Evolutionary conservation across 1,140 invertebrate genomes (phyloP), one percentile per base, ranked within the genome.

Genomic region (Drosophila repletoides): DNA sequence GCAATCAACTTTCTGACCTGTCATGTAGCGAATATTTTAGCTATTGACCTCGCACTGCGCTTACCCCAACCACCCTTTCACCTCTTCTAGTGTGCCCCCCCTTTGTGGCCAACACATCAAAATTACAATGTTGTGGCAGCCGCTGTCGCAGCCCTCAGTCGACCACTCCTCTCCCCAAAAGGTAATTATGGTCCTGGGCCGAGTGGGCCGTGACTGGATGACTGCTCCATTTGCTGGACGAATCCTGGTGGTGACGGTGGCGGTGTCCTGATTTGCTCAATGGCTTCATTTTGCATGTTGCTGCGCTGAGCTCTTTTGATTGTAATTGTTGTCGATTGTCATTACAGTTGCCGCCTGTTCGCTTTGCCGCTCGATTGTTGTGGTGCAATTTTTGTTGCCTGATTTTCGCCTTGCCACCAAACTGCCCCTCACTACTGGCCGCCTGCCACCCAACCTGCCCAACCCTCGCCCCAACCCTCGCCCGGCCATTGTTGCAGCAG

Each of bases 311-410:
- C 75, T 86, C 80, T 84, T 84, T 79, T 84, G 80, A 84, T 84
- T 86, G 80, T 84, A 84, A 84, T 84, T 84, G 79, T 84, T 84
- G 80, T 84, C 80, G 79, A 84, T 84, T 84, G 79, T 84, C 79
- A 84, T 84, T 84, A 86, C 80, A 61, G 66, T 74, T 84, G 66
- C 65, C 69, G 72, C 45, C 38, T 38, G 55, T 34, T 49, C 45
- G 55, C 46, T 60, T 45, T 29, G 34, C 43, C 34, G 43, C 52
- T 26, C 24, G 51, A 64, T 58, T 65, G 76, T 63, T 64, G 61
- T 46, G 74, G 66, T 36, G 49, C n/a, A 53, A 80, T 72, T 81
- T 81, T 81, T 79, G 72, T 58, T 58, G 56, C 71, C 76, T 81
- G 76, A 81, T 75, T 81, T 79, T 72, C 38, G 46, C 61, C 22